Percentiles rank a stretch among this genome's conserved stretches.
Conservation (phyloP, 2,888 invertebrate species). For the Macrophya annulata region DNA sequence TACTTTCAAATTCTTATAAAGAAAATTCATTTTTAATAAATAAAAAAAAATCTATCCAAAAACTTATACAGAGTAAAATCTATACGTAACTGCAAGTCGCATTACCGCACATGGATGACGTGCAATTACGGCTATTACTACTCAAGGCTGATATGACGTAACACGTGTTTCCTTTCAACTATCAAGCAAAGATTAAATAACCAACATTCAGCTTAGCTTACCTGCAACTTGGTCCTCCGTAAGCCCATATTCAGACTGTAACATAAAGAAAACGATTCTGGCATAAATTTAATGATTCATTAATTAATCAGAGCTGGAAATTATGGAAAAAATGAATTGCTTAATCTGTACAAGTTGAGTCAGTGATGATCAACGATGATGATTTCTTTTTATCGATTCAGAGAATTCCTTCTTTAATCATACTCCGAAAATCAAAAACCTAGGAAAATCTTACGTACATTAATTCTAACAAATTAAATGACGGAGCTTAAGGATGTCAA, state of each 20-base stretch:
- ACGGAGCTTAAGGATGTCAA: no score
- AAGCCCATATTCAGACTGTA: conserved; percentile 92
- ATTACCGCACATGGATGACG: background rate
- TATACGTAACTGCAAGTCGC: background rate
- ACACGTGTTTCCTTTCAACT: background rate
- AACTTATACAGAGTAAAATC: background rate
- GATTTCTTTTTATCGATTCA: no score
- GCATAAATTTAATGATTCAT: conserved; percentile 36
- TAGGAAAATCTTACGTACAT: no score
- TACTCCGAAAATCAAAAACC: no score
- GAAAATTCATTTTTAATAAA: background rate
- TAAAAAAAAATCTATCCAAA: background rate
- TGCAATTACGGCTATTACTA: background rate
- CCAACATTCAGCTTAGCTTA: conserved; percentile 77
- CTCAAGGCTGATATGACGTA: background rate
- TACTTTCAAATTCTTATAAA: no score
- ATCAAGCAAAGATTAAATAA: background rate
- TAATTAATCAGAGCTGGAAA: conserved; percentile 12
- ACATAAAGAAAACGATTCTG: conserved; percentile 74
- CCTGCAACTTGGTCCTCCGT: conserved; percentile 95
- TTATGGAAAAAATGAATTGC: background rate
- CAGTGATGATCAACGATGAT: no score
- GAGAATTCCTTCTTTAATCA: no score
- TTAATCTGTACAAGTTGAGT: no score
- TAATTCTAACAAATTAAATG: no score